Conservation (phyloP, 2,113 vertebrate species). For the Accipiter cooperii region DNA sequence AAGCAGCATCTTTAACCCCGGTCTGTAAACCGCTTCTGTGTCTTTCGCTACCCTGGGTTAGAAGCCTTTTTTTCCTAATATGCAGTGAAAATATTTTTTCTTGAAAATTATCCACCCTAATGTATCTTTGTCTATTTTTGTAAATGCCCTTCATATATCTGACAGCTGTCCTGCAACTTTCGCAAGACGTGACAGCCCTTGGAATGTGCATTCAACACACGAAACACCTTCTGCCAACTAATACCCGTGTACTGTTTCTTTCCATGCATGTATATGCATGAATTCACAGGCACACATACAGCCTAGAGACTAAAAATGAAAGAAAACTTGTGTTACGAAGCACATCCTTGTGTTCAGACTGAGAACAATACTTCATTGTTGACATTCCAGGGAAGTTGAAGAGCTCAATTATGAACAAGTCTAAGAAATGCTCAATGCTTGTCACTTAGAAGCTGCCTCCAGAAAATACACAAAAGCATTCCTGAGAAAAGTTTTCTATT, state of each 20-base stretch:
- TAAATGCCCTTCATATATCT: not conserved
- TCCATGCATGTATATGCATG: accelerated
- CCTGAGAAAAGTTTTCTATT: not conserved
- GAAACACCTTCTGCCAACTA: not conserved
- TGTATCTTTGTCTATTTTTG: accelerated
- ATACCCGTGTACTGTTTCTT: accelerated
- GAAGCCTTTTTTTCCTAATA: not conserved
- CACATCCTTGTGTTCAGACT: not conserved
- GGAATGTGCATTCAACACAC: not conserved
- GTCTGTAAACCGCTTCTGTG: not conserved
- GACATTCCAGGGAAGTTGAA: not conserved
- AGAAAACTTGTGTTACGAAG: not conserved
- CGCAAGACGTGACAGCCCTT: not conserved
- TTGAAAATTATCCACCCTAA: not conserved
- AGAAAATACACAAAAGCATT: not conserved
- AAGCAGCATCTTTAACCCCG: not conserved
- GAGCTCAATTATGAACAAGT: not conserved
- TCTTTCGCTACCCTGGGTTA: accelerated
- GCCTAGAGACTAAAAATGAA: not conserved
- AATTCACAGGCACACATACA: not conserved
- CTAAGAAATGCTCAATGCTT: not conserved
- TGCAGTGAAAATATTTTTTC: not conserved
- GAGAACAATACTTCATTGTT: not conserved
- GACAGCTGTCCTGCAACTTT: not conserved
- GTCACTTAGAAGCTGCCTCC: not conserved